These are phyloP conservation scores for Zaprionus inermis DNA, from an alignment of 1,140 invertebrate species.

Conservation along the genomic window DNA sequence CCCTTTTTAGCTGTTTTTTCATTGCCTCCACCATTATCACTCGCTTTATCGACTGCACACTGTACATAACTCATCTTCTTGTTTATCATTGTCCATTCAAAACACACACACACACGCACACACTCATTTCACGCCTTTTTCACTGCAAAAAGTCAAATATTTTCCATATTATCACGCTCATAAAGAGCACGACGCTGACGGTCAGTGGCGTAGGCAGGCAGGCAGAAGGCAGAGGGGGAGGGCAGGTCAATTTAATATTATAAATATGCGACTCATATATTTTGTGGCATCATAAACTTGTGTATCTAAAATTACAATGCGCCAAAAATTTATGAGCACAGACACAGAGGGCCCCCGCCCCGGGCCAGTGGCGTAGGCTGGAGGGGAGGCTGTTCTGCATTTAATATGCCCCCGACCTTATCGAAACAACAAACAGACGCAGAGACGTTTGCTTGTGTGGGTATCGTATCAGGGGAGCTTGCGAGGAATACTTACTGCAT, in stretches of 20 bases:
- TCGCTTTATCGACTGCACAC: neutral
- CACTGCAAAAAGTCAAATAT: constrained; percentile 20
- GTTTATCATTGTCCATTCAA: constrained; percentile 53
- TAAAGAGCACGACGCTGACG: constrained; percentile 39
- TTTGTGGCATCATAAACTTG: constrained; percentile 82
- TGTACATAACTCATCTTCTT: constrained; percentile 20
- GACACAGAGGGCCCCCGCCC: neutral
- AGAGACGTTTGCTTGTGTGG: too few relatives aligned
- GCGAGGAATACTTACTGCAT: constrained; percentile 77
- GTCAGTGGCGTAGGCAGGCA: neutral
- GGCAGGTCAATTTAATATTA: constrained; percentile 77
- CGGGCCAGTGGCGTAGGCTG: neutral
- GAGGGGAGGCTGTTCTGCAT: constrained; percentile 56
- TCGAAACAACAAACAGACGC: too few relatives aligned
- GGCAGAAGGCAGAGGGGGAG: neutral
- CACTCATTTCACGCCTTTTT: constrained; percentile 68
- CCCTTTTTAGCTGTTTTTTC: neutral
- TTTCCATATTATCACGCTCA: constrained; percentile 65
- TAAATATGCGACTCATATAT: constrained; percentile 76
- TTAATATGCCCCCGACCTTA: constrained; percentile 47
- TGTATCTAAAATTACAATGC: constrained; percentile 78
- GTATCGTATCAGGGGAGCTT: too few relatives aligned
- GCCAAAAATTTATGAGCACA: constrained; percentile 74
- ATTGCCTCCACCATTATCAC: neutral
- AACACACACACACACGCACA: constrained; percentile 5